Conservation (phyloP, 1,140 invertebrate species). For the Oreohelix idahoensis region DNA sequence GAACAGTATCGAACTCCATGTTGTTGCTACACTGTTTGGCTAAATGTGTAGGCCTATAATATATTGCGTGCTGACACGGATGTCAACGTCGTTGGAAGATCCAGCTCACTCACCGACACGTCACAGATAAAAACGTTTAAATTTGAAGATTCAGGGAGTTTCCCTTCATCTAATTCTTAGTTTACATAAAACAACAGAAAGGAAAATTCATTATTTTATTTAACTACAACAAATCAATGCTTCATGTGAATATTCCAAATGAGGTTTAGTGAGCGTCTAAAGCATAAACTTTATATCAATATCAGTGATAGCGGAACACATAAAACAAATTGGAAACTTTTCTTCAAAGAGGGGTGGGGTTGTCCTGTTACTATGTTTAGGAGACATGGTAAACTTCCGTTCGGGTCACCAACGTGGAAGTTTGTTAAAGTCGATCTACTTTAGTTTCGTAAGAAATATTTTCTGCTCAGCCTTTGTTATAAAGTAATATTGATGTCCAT, state of each 20-base stretch:
- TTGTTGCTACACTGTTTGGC: neutral
- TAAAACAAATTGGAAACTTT: neutral
- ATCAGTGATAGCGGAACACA: neutral
- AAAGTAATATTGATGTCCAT: too few species aligned
- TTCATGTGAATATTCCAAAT: too few species aligned
- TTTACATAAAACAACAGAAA: too few species aligned
- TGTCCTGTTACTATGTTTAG: constrained; percentile 22
- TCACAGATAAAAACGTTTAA: constrained; percentile 1
- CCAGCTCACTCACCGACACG: constrained; percentile 13
- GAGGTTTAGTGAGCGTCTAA: too few species aligned
- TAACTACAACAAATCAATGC: too few species aligned
- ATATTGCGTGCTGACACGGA: neutral
- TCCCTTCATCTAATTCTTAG: too few species aligned
- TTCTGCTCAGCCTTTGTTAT: too few species aligned
- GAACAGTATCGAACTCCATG: constrained; percentile 27
- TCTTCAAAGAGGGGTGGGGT: neutral
- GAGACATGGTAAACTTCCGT: constrained; percentile 1
- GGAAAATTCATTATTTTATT: too few species aligned
- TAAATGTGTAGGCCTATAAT: neutral
- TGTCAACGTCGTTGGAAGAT: neutral
- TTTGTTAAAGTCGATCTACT: neutral
- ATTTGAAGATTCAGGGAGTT: too few species aligned
- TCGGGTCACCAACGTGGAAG: constrained; percentile 25
- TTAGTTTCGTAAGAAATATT: neutral
- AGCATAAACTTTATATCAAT: neutral